A percentile compares a stretch with the other conserved stretches of the same genome.
Evolutionary conservation across 2,797 vertebrate species (phyloP).

Genomic region (Oceanodroma leucorhoa): DNA sequence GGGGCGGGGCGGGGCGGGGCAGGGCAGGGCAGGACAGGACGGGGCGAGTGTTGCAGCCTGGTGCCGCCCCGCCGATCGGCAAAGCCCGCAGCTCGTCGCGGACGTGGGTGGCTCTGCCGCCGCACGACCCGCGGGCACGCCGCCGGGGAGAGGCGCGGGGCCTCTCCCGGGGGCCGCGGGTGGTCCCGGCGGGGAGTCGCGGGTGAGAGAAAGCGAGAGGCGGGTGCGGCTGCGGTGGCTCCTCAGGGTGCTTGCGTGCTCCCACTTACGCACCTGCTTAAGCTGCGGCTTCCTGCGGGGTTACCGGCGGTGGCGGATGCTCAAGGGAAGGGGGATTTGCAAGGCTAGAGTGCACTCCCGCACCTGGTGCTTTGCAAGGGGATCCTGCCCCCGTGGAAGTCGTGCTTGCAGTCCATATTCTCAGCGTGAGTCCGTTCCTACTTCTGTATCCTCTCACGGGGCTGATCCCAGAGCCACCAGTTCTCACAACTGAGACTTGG

Average conservation of each 20-base stretch:
- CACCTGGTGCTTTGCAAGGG: neutral
- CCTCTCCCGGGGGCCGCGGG: accelerated
- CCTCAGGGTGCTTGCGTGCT: neutral
- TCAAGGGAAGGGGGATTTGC: neutral
- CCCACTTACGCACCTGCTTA: neutral
- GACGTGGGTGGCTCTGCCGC: accelerated
- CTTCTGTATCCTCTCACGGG: accelerated
- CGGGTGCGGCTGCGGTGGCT: neutral
- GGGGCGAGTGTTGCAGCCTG: neutral
- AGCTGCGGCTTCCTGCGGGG: neutral
- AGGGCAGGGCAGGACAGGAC: neutral
- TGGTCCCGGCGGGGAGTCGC: too few species aligned
- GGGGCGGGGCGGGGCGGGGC: neutral
- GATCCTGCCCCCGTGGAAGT: neutral
- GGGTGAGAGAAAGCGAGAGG: neutral
- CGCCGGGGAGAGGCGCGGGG: too few species aligned
- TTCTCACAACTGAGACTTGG: accelerated
- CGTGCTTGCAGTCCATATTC: accelerated
- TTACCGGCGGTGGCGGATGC: neutral
- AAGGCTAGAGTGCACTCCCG: neutral
- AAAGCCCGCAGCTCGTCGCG: too few species aligned
- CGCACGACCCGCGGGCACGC: neutral
- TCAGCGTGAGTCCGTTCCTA: neutral
- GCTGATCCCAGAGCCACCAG: neutral
- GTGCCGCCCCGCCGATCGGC: neutral